Base-by-base conservation (phyloP, 1,140 invertebrate genomes). In the Aphaenogaster rudis region DNA sequence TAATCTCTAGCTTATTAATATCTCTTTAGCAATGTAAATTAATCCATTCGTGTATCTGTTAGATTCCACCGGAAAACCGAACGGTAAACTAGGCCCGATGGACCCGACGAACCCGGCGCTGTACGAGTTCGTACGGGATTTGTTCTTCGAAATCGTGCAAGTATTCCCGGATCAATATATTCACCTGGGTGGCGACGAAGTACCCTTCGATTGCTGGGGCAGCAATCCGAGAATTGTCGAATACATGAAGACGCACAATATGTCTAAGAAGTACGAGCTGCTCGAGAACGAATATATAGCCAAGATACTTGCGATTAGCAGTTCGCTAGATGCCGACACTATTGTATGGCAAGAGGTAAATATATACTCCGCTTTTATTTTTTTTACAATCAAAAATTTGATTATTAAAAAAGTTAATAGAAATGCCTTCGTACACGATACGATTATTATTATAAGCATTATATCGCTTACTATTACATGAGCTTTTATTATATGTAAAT, bases 131-230 rank as follows among this genome's bases (percentile, higher is more conserved):
- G 87, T 99, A 21, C 90, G 95, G 39, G 95, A 96, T 5, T 96
- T 99, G 13, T 97, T 98, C 86, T 90, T 93, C 1, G 98, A 99
- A 95, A 95, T 98, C 2, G 94, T 96, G 13, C 67, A 94, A 0
- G 93, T 97, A 39, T 98, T 99, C 93, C 96, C 96, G 0, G 98
- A 99, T 89, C 94, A 96, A 87, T 98, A 97, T 93, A 92, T 99
- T 36, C 98, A 99, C 95, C 93, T 99, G 0, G 99, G 99, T 33
- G 98, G 98, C 0, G 99, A 99, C 94, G 99, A 99, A 96, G 98
- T 99, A 1, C 96, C 96, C 48, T 97, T 98, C 91, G 95, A 96
- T 71, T 99, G 99, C 93, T 99, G 99, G 98, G 71, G 95, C 78
- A 97, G 96, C 69, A 99, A 98, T 95, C 97, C 98, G 39, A 93